Evolutionary conservation across 2,888 invertebrate genomes (phyloP).

Genomic region (Arrhopalites spinosus): DNA sequence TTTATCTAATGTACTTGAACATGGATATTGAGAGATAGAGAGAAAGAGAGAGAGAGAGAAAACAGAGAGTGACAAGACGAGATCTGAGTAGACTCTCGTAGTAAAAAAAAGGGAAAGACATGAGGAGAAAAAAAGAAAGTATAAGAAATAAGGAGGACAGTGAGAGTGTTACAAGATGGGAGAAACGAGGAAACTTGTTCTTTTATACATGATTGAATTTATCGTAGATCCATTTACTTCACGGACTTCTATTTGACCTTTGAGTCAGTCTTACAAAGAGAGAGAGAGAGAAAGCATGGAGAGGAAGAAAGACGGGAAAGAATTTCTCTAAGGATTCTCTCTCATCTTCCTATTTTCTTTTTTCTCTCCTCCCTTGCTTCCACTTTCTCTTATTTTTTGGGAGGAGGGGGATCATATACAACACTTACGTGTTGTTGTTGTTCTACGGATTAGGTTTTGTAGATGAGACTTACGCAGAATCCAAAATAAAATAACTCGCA

Average conservation of each 20-base stretch:
- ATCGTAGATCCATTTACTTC: conserved; percentile 37
- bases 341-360: neutral
- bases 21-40: neutral
- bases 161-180: neutral
- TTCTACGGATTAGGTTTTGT: no score
- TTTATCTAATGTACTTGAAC: conserved; percentile 23
- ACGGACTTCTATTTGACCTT: conserved; percentile 19
- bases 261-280: neutral
- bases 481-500: no score
- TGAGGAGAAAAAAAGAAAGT: neutral
- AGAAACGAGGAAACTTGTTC: conserved; percentile 17
- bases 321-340: conserved; percentile 17
- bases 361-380: neutral
- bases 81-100: no score
- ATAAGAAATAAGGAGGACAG: no score
- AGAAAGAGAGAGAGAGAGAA: conserved; percentile 6
- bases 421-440: no score
- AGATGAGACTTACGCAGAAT: neutral
- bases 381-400: neutral
- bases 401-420: no score
- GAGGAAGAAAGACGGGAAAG: no score
- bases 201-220: conserved; percentile 39
- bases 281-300: neutral
- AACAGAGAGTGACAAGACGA: no score
- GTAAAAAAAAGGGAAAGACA: neutral